Conservation (phyloP, 1,140 invertebrate genomes). For the Dendroctonus ponderosae region DNA sequence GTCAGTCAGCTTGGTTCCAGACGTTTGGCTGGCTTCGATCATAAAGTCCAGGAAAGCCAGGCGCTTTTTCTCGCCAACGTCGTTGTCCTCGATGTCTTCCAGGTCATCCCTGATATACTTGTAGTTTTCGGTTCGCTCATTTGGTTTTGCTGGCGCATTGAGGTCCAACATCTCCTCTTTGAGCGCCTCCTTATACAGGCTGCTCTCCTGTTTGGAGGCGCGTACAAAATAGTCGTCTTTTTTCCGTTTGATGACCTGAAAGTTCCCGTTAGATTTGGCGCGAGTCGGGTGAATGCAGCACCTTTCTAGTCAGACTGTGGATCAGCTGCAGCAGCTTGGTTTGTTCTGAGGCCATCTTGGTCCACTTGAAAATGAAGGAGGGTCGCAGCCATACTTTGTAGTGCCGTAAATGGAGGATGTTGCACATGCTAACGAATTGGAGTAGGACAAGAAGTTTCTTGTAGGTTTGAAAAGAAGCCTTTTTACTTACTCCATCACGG, state of each 20-base stretch:
- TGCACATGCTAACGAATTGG: slow-evolving; percentile 59
- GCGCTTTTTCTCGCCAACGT: slow-evolving; percentile 74
- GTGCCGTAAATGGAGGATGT: slow-evolving; percentile 76
- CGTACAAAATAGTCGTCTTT: slow-evolving; percentile 45
- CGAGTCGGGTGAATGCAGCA: slow-evolving; percentile 12
- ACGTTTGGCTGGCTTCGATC: slow-evolving; percentile 74
- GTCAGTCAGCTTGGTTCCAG: slow-evolving; percentile 73
- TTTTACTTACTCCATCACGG: slow-evolving; percentile 67
- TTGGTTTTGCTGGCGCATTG: slow-evolving; percentile 40
- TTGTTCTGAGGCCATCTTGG: slow-evolving; percentile 59
- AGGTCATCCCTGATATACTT: slow-evolving; percentile 72
- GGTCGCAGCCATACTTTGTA: slow-evolving; percentile 79
- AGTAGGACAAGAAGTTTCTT: slow-evolving; percentile 2
- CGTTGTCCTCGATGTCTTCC: slow-evolving; percentile 68
- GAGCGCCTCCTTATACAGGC: slow-evolving; percentile 33
- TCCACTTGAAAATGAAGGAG: slow-evolving; percentile 76
- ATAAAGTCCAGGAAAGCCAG: slow-evolving; percentile 91
- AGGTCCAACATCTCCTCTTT: neutral
- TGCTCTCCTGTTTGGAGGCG: slow-evolving; percentile 25
- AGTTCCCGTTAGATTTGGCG: no score
- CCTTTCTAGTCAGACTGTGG: slow-evolving; percentile 70
- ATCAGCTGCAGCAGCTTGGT: slow-evolving; percentile 57
- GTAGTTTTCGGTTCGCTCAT: slow-evolving; percentile 57
- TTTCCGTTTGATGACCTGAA: slow-evolving; percentile 42
- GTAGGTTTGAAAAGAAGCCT: neutral